A percentile compares a stretch with the other conserved stretches of the same genome.
Conservation (phyloP, 2,888 invertebrate species). For the Chrysolina oricalcia region DNA sequence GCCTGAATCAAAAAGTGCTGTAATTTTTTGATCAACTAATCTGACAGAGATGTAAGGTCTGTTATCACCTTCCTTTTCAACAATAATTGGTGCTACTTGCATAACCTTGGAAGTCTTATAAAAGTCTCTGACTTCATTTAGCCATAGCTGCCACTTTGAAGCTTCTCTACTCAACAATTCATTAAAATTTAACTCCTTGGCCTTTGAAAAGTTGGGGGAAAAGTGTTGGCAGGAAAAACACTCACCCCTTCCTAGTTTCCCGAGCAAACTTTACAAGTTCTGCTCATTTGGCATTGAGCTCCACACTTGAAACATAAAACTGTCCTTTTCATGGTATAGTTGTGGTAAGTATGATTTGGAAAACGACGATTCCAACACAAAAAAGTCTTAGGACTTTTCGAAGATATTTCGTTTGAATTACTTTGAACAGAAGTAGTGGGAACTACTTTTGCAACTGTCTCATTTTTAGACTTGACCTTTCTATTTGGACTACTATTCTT, state of each 20-base stretch:
- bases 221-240: neutral
- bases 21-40: neutral
- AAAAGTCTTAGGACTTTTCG: neutral
- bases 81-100: neutral
- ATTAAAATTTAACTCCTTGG: neutral
- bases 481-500: no score
- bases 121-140: neutral
- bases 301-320: neutral
- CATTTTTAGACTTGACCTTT: no score
- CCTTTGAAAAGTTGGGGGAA: neutral
- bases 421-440: neutral
- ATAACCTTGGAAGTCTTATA: no score
- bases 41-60: neutral
- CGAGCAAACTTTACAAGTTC: neutral
- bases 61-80: neutral
- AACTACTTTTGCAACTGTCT: neutral
- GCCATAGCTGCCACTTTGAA: neutral
- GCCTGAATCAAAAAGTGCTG: neutral
- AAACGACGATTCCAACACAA: slow-evolving; percentile 3
- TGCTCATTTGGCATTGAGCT: neutral
- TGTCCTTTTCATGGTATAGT: neutral
- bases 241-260: neutral
- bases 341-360: neutral
- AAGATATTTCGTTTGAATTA: neutral
- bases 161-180: neutral